Evolutionary conservation across 2,888 invertebrate species (phyloP).

Genomic region (Steinernema carpocapsae): DNA sequence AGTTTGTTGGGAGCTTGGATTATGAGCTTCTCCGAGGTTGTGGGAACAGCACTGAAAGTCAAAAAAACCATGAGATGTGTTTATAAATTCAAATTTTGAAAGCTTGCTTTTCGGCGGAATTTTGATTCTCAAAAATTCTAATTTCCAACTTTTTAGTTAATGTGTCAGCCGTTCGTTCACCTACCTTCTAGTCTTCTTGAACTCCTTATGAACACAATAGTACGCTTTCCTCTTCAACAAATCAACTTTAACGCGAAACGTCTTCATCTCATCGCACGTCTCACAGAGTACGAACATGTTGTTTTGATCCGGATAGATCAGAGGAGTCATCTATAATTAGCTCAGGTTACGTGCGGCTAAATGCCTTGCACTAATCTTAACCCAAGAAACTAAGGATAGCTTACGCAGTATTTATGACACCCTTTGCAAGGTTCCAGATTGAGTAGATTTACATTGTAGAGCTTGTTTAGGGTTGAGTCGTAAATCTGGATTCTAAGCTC

Average conservation of each 20-base stretch:
- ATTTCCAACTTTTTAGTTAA: too few relatives aligned
- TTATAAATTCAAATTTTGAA: too few relatives aligned
- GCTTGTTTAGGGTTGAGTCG: neutral
- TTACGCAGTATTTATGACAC: neutral
- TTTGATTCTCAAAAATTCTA: too few relatives aligned
- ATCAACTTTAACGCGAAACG: neutral
- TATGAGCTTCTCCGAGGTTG: neutral
- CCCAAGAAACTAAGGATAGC: neutral
- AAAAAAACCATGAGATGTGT: too few relatives aligned
- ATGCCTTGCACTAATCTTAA: neutral
- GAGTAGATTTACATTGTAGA: neutral
- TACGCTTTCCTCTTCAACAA: neutral
- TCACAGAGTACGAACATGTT: slow-evolving; percentile 4
- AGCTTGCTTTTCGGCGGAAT: too few relatives aligned
- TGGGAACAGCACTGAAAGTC: neutral
- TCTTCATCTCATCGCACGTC: slow-evolving; percentile 11
- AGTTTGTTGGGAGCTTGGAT: neutral
- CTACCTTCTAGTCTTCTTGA: neutral
- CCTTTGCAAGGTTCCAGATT: neutral
- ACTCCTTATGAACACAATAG: slow-evolving; percentile 4
- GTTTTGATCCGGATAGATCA: neutral
- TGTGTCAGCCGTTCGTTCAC: too few relatives aligned
- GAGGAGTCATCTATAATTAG: neutral
- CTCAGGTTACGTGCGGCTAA: neutral
- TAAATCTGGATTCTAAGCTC: neutral